phyloP scores from a whole-genome alignment of 2,113 vertebrate genomes.

The Phyllostomus discolor region DNA sequence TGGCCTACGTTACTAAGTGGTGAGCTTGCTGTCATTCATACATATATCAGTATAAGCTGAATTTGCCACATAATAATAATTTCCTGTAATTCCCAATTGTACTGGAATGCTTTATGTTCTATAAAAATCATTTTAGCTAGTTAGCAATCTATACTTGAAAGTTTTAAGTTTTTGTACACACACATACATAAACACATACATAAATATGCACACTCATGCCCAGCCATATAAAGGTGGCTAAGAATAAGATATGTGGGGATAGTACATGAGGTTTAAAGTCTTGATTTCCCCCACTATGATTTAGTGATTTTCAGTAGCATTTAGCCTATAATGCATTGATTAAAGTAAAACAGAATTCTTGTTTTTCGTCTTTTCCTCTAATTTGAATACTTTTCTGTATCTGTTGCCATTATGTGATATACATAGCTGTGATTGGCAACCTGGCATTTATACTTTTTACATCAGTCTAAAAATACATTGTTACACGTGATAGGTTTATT shows the following conservation, averaged over 20 bases:
- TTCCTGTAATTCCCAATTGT: background rate
- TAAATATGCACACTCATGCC: background rate
- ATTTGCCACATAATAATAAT: background rate
- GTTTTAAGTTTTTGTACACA: background rate
- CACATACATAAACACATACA: background rate
- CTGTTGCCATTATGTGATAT: background rate
- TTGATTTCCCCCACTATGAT: background rate
- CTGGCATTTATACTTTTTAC: background rate
- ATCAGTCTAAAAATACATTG: background rate
- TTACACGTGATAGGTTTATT: background rate
- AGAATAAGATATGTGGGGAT: background rate
- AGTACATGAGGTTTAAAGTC: background rate
- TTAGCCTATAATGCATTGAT: background rate
- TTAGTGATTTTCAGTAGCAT: background rate
- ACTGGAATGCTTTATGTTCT: background rate
- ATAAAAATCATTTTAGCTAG: background rate
- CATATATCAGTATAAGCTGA: background rate
- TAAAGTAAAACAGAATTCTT: background rate
- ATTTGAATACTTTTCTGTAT: background rate
- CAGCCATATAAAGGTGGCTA: background rate
- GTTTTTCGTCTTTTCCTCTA: background rate
- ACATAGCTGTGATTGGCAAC: background rate
- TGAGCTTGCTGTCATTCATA: background rate
- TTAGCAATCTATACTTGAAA: background rate
- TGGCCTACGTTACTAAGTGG: background rate